Conservation (phyloP, 2,888 invertebrate genomes). For the Brachyptera risi region DNA sequence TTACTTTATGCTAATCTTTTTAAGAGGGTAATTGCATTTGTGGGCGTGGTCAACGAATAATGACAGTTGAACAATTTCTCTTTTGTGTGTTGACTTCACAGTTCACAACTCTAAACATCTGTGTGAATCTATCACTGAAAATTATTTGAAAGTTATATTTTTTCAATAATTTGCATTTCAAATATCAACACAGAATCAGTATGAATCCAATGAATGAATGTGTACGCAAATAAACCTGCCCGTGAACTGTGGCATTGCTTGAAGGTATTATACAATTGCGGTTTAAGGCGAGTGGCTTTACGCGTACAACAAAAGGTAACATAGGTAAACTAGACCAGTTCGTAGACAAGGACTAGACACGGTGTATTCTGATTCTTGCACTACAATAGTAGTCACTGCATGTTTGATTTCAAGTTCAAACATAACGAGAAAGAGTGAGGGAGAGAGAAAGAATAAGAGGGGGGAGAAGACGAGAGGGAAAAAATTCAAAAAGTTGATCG, state of each 20-base stretch:
- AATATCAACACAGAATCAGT: not conserved
- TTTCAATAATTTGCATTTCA: not conserved
- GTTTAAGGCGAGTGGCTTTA: too few species aligned
- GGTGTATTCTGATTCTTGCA: not conserved
- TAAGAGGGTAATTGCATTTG: constrained; percentile 22
- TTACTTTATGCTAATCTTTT: constrained; percentile 10
- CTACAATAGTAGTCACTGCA: not conserved
- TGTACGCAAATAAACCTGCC: not conserved
- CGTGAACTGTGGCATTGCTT: too few species aligned
- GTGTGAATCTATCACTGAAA: too few species aligned
- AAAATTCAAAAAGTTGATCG: constrained; percentile 26
- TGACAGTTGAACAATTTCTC: constrained; percentile 10
- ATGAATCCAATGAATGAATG: constrained; percentile 12
- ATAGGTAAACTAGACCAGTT: not conserved
- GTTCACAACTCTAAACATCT: not conserved
- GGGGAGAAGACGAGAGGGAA: constrained; percentile 24
- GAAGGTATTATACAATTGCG: too few species aligned
- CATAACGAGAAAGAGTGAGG: too few species aligned
- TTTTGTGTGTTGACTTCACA: not conserved
- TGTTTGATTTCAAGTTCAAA: not conserved
- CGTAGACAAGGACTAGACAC: not conserved
- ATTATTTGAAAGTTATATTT: constrained; percentile 7
- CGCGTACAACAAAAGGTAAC: too few species aligned
- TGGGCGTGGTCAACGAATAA: constrained; percentile 22
- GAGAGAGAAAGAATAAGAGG: too few species aligned